Base-by-base conservation (phyloP, 2,888 invertebrate species). In the Scaptomyza parva region DNA sequence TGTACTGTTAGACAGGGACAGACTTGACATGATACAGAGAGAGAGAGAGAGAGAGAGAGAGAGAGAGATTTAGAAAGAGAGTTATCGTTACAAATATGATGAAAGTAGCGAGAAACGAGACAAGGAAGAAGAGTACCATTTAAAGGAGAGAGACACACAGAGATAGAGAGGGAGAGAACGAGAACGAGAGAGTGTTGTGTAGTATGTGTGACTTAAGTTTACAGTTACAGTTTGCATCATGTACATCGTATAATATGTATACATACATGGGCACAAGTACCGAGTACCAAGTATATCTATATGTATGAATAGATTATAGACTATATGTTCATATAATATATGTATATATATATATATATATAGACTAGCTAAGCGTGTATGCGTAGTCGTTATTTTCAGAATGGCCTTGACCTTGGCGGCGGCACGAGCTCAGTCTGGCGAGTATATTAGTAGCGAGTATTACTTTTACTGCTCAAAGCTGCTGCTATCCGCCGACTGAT, bases 401-500 rank as follows among this genome's bases (percentile, higher is more conserved):
- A 48, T 77, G 65, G 69, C 65, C 78, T 14, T 28, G 37, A 37
- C 40, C 14, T 26, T 7, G 24, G 17, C 44, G 24, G 17, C 44
- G 41, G 44, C 47, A 37, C 35, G 3, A 22, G 18, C 30, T 60
- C 50, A 40, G 61, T 53, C 33, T 48, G 53, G 24, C 17, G 54
- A 35, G 47, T 39, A 37, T 43, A 47, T 12, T 20, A 14, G 35
- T 37, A 37, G 35, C 35, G 35, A 37, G 35, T 35, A 20, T 11
- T 20, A 33, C 7, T 26, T 6, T 2, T 33, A 76, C 24, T 74
- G 73, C 62, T 70, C 76, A 51, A 76, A 65, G 60, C 72, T 89
- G 77, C 88, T 90, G 66, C 88, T 89, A 73, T 91, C 91, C 79
- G 90, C 90, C 82, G 91, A 90, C 81, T 89, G 91, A 90, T 92